Evolutionary conservation across 2,888 invertebrate species (phyloP), one percentile per base, ranked within the genome.

Genomic region (Rosalia funebris): DNA sequence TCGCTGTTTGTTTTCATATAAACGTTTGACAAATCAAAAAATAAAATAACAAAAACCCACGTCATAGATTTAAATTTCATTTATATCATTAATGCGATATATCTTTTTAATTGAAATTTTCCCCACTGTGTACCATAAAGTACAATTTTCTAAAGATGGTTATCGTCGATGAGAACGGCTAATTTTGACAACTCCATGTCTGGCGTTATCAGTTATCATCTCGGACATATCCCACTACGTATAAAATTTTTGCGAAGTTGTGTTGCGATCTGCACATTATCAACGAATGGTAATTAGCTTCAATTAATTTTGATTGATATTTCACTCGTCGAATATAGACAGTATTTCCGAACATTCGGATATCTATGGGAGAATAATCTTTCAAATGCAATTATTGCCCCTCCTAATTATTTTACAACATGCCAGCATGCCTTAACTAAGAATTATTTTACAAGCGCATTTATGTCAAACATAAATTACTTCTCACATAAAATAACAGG

Each of bases 1-100:
- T 63, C 66, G 61, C 70, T 63, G 63, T 67, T 64, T 71, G 64
- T 69, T 70, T 71, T 70, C 71, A 67, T 57, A 65, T 64, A 57
- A 62, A 68, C 46, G n/a, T 12, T 11, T 19, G 46, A 14, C 14
- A 31, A 46, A 46, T 16, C 7, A 19, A 46, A 46, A 46, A 7
- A 46, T 46, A 19, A 46, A 25, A 25, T 15, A 46, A 46, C 41
- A 41, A 15, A 17, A 17, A 4, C 41, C 19, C 25, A 5, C 25
- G n/a, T n/a, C n/a, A n/a, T n/a, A n/a, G n/a, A n/a, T n/a, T n/a
- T n/a, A n/a, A n/a, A n/a, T n/a, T n/a, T n/a, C n/a, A n/a, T n/a
- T n/a, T n/a, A n/a, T n/a, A n/a, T n/a, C n/a, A n/a, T n/a, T n/a
- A n/a, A n/a, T n/a, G n/a, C n/a, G n/a, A n/a, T n/a, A n/a, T n/a